Evolutionary conservation across 2,888 invertebrate species (phyloP), one percentile per base, ranked within the genome.

Genomic region (Cetonia aurata): DNA sequence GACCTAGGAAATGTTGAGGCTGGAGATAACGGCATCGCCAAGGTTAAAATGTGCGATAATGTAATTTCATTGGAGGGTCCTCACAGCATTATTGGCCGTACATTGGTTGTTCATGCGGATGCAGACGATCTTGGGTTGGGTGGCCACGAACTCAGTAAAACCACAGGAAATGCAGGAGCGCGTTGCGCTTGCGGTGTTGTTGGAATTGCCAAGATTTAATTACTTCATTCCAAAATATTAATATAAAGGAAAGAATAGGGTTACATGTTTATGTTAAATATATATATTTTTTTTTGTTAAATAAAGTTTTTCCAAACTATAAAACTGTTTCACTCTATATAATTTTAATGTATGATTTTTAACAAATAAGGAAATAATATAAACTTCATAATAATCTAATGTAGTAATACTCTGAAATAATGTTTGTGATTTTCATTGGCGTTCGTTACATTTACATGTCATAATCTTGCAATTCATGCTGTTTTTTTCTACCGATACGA

Each of bases 81-180:
- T 9, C 87, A 93, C 81, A 94, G 88, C 85, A 91, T 96, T 79
- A 84, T 96, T 65, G 96, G 96, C 1, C 92, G 95, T 80, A 93
- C 95, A 4, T 85, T 95, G 76, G 96, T 96, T 55, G 94, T 98
- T 6, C 98, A 98, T 83, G 96, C 94, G 50, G 96, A 96, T 85
- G 90, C 91, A 0, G 98, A 98, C 86, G 98, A 98, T 85, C 86
- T 98, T 71, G 98, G 98, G n/a, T 85, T 91, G 73, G 97, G 97
- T 37, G 96, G 96, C 0, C 94, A 96, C 80, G 96, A 97, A 81
- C 87, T 96, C 75, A 97, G 96, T 87, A 93, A 93, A 86, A 91
- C 93, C 3, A 98, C 98, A 12, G 98, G 98, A 69, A 97, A 98
- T 85, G 97, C 98, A 66, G 98, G 98, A 1, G 94, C 91, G 15